Base-by-base conservation (phyloP, 2,888 invertebrate species). In the Heliconius aoede region DNA sequence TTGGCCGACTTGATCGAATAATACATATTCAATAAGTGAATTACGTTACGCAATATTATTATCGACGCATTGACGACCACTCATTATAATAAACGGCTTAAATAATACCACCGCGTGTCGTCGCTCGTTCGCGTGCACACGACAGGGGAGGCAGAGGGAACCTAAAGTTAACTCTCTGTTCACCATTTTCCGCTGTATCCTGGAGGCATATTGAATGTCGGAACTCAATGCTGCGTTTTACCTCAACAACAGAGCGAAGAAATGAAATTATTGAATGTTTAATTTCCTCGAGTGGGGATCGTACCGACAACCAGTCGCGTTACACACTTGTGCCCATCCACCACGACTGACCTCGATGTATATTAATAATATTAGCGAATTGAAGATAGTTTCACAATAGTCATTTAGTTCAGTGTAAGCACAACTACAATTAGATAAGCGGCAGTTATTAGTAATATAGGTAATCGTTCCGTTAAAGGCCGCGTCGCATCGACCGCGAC, bases 1-100 rank as follows among this genome's bases (percentile, higher is more conserved):
- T 73, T 76, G 74, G 62, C 62, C 36, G 72, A 60, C 65, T 46
- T 26, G 75, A 75, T 74, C 69, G 32, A 69, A 61, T 76, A 76
- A 78, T 78, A 78, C 73, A 76, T 79, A 79, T 78, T 79, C 78
- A 78, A 78, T 79, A 78, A 79, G 77, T 76, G 24, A 65, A 24
- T 18, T 61, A 64, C 60, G 67, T 77, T 76, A 28, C 62, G 58
- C n/a, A 69, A 73, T 68, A 30, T 18, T 68, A 24, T 18, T 60
- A n/a, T n/a, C 30, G 61, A 32, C 15, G 28, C 40, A 36, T 58
- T 60, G 36, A 61, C 61, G 73, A 40, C 24, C 24, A 40, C 24
- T 62, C 15, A 46, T 40, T 30, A n/a, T 26, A 36, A 15, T 55
- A 69, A 73, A n/a, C 36, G 36, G 55, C 21, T 73, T 28, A 8